A percentile compares a stretch with the other conserved stretches of the same genome.
Evolutionary conservation across 2,797 vertebrate species (phyloP).

Genomic region (Thaleichthys pacificus): DNA sequence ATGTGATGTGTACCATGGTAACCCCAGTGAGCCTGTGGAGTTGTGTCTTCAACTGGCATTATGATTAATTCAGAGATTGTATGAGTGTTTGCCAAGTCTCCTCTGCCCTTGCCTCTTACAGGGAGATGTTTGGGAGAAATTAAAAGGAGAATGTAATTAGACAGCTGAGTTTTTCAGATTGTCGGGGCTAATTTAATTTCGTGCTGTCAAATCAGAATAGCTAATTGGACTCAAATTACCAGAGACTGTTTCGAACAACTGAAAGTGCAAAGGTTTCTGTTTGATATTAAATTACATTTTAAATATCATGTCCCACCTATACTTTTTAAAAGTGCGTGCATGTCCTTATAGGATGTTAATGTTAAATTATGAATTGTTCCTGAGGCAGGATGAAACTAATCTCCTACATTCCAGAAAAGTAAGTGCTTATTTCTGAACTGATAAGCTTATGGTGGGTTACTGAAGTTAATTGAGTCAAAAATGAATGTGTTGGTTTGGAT

Average conservation of each 20-base stretch:
- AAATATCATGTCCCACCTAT: slow-evolving; percentile 30
- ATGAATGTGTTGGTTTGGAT: too few species aligned
- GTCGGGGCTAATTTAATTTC: slow-evolving; percentile 58
- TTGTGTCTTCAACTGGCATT: slow-evolving; percentile 57
- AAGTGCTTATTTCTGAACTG: too few species aligned
- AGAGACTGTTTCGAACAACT: slow-evolving; percentile 43
- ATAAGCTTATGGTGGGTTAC: too few species aligned
- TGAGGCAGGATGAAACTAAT: too few species aligned
- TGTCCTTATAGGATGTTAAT: neutral
- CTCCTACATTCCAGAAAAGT: too few species aligned
- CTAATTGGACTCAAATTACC: slow-evolving; percentile 67
- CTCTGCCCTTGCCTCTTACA: slow-evolving; percentile 37
- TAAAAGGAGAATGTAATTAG: slow-evolving; percentile 68
- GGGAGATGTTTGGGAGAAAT: slow-evolving; percentile 57
- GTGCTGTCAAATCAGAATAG: slow-evolving; percentile 59
- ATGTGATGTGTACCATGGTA: slow-evolving; percentile 63
- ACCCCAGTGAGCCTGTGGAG: slow-evolving; percentile 57
- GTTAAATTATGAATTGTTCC: too few species aligned
- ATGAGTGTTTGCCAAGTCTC: slow-evolving; percentile 48
- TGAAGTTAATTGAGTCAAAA: too few species aligned
- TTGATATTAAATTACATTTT: slow-evolving; percentile 28
- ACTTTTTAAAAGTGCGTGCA: slow-evolving; percentile 9
- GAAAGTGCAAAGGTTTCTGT: slow-evolving; percentile 30
- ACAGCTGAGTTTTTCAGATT: slow-evolving; percentile 55
- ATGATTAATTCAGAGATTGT: slow-evolving; percentile 72